These are phyloP conservation scores for Romanogobio albipinnatus DNA, from an alignment of 2,113 vertebrate species.

Conservation along the genomic window DNA sequence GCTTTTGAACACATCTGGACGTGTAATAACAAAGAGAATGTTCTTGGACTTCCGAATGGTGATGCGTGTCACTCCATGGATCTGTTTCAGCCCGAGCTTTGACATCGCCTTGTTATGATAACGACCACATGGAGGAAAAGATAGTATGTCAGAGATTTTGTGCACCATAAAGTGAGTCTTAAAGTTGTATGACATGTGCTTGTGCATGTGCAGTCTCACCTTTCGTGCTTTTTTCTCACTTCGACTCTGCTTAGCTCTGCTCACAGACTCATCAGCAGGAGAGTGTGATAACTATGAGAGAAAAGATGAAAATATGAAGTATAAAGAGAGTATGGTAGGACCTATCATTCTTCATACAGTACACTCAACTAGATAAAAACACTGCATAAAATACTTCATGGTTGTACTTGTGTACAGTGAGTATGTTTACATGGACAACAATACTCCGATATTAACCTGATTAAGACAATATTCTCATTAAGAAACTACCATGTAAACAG, in stretches of 20 bases:
- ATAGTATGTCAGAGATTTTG: neutral
- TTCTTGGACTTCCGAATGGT: conserved; percentile 98
- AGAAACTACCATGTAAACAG: too few species aligned
- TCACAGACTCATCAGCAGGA: conserved; percentile 81
- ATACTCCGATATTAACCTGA: too few species aligned
- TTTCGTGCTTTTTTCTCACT: conserved; percentile 97
- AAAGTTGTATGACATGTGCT: neutral
- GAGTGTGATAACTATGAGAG: conserved; percentile 72
- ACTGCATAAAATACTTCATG: neutral
- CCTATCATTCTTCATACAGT: neutral
- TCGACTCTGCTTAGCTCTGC: conserved; percentile 93
- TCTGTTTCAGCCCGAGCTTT: conserved; percentile 91
- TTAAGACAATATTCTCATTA: too few species aligned
- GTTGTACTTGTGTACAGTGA: neutral
- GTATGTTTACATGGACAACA: too few species aligned
- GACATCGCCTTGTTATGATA: conserved; percentile 87
- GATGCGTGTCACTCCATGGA: conserved; percentile 94
- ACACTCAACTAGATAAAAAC: neutral
- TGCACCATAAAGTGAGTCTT: neutral
- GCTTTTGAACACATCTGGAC: conserved; percentile 97
- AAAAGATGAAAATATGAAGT: conserved; percentile 35
- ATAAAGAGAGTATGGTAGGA: neutral
- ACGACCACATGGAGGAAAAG: conserved; percentile 24
- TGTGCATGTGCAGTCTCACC: conserved; percentile 70
- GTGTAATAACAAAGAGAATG: conserved; percentile 95